A percentile compares a stretch with the other conserved stretches of the same genome.
phyloP scores from a whole-genome alignment of 1,140 invertebrate species.

The Drosophila equinoxialis region DNA sequence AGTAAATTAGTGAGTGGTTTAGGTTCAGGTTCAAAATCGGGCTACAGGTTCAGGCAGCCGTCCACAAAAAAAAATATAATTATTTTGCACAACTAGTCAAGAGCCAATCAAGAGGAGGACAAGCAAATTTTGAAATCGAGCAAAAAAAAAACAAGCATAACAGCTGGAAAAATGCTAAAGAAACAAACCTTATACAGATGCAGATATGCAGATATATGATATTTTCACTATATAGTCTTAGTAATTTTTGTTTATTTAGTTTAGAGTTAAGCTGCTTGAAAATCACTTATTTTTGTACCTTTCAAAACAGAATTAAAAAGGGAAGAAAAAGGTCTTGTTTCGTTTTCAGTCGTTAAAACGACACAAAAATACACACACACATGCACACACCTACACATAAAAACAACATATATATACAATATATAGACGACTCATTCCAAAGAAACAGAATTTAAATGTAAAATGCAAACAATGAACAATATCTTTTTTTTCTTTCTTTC shows the following conservation, averaged over 20 bases:
- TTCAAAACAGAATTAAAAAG: slow-evolving; percentile 26
- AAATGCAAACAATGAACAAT: slow-evolving; percentile 31
- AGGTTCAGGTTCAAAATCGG: slow-evolving; percentile 25
- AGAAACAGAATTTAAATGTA: slow-evolving; percentile 79
- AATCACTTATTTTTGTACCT: slow-evolving; percentile 65
- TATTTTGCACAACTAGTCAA: slow-evolving; percentile 73
- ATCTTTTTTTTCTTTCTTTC: background rate
- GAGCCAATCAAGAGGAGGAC: background rate
- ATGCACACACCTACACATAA: slow-evolving; percentile 42
- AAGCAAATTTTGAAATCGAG: background rate
- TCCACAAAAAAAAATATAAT: slow-evolving; percentile 45
- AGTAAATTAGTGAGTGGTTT: slow-evolving; percentile 31
- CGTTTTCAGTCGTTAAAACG: slow-evolving; percentile 5
- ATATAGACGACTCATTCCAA: slow-evolving; percentile 82
- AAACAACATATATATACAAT: background rate
- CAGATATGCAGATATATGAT: background rate
- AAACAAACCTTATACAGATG: slow-evolving; percentile 15
- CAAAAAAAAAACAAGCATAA: slow-evolving; percentile 4
- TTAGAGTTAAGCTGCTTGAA: slow-evolving; percentile 63
- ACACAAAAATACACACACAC: slow-evolving; percentile 21
- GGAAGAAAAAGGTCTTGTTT: slow-evolving; percentile 13
- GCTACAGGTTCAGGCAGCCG: slow-evolving; percentile 56
- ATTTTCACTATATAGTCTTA: background rate
- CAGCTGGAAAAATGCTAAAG: slow-evolving; percentile 27
- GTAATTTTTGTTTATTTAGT: slow-evolving; percentile 18